Percentiles rank a stretch among this genome's conserved stretches.
These are phyloP conservation scores for Phaetusa simplex DNA, from an alignment of 2,113 vertebrate genomes.

Conservation along the genomic window DNA sequence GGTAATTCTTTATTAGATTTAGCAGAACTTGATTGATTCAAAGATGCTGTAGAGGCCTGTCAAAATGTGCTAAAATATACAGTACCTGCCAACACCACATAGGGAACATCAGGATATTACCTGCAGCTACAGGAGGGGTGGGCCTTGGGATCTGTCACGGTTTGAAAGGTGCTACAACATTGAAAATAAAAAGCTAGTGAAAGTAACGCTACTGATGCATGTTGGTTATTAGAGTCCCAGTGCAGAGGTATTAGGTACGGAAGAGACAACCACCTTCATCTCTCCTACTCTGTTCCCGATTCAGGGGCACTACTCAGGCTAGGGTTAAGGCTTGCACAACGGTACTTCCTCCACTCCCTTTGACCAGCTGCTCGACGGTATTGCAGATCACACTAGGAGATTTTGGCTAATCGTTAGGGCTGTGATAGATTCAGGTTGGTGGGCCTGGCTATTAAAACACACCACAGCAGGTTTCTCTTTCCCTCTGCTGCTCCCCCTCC, in stretches of 20 bases:
- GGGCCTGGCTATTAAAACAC: background rate
- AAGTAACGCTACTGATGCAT: background rate
- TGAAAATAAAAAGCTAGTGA: background rate
- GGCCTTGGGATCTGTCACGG: conserved; percentile 13
- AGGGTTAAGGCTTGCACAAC: background rate
- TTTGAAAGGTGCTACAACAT: conserved; percentile 9
- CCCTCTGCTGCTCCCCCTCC: background rate
- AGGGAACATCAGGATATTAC: conserved; percentile 49
- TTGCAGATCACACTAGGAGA: background rate
- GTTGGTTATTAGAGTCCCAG: background rate
- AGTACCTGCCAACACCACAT: conserved; percentile 49
- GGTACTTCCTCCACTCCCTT: too few species aligned
- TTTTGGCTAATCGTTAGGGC: background rate
- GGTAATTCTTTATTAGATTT: conserved; percentile 45
- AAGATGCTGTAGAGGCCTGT: conserved; percentile 29
- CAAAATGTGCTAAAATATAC: conserved; percentile 68
- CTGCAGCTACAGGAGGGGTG: conserved; percentile 30
- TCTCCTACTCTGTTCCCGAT: background rate
- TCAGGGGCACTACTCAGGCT: background rate
- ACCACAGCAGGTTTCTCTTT: background rate
- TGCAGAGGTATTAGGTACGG: background rate
- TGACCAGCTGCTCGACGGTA: background rate
- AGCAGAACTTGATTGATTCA: conserved; percentile 54
- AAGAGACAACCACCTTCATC: background rate
- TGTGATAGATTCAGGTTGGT: background rate